Conservation (phyloP, 2,113 vertebrate genomes). For the Cochlearius cochlearius region DNA sequence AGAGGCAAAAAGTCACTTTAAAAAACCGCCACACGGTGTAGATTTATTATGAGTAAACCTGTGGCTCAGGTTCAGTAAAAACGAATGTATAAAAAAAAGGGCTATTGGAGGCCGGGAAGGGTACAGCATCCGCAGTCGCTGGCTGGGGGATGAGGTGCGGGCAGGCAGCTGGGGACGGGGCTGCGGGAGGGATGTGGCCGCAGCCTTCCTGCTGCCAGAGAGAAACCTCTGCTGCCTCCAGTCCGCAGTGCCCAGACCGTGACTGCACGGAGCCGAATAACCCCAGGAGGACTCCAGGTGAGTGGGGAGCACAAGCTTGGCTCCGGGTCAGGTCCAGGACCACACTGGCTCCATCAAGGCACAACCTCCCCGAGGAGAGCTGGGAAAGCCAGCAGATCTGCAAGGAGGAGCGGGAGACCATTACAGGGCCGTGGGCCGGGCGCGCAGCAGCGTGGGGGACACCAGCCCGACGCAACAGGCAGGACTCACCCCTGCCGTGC, state of each 20-base stretch:
- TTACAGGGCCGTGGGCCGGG: not conserved
- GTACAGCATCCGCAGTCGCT: not conserved
- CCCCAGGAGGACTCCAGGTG: not conserved
- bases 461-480: rapidly evolving
- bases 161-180: not conserved
- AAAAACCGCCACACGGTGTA: not conserved
- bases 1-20: not conserved
- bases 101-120: not conserved
- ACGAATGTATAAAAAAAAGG: not conserved
- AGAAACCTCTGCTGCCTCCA: not conserved
- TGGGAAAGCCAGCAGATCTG: rapidly evolving
- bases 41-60: constrained; percentile 18
- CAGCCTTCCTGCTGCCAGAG: not conserved
- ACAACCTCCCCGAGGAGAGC: rapidly evolving
- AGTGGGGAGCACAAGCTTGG: not conserved
- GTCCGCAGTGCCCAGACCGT: rapidly evolving
- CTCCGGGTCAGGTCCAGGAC: not conserved
- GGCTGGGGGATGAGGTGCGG: not conserved
- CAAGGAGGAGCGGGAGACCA: rapidly evolving
- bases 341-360: no score
- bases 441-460: not conserved
- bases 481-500: rapidly evolving
- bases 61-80: not conserved
- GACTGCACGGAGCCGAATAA: rapidly evolving
- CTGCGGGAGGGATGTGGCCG: rapidly evolving